Percentiles rank a stretch among this genome's conserved stretches.
Evolutionary conservation across 1,140 invertebrate species (phyloP).

Genomic region (Caenorhabditis inopinata): DNA sequence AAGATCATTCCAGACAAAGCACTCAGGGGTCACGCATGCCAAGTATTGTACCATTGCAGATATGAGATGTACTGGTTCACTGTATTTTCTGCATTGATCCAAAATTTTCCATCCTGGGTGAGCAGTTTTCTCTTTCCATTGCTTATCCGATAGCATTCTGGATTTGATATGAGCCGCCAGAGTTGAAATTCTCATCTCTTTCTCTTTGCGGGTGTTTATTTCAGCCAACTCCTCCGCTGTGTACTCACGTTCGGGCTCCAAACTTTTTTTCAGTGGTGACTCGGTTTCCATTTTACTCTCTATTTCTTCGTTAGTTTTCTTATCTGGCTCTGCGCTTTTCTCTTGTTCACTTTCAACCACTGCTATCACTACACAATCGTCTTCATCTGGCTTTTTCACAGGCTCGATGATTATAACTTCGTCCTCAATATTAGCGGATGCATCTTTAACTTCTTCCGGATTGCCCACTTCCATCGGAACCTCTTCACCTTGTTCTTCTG

Average conservation of each 20-base stretch:
- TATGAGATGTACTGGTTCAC: background rate
- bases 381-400: background rate
- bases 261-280: background rate
- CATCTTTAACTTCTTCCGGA: background rate
- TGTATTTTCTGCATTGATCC: background rate
- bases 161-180: background rate
- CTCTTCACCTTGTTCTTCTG: too few species aligned
- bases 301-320: background rate
- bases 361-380: background rate
- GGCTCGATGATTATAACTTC: background rate
- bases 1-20: conserved; percentile 36
- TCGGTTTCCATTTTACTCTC: background rate
- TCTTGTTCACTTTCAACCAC: background rate
- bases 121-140: background rate
- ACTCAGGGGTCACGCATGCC: background rate
- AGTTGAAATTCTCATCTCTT: background rate
- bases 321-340: background rate
- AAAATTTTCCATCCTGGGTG: background rate
- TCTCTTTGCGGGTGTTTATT: background rate
- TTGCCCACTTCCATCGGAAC: background rate
- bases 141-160: background rate
- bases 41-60: conserved; percentile 11
- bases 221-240: background rate
- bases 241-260: background rate
- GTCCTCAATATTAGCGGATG: background rate